phyloP scores from a whole-genome alignment of 2,113 vertebrate species.

The Helogale parvula region DNA sequence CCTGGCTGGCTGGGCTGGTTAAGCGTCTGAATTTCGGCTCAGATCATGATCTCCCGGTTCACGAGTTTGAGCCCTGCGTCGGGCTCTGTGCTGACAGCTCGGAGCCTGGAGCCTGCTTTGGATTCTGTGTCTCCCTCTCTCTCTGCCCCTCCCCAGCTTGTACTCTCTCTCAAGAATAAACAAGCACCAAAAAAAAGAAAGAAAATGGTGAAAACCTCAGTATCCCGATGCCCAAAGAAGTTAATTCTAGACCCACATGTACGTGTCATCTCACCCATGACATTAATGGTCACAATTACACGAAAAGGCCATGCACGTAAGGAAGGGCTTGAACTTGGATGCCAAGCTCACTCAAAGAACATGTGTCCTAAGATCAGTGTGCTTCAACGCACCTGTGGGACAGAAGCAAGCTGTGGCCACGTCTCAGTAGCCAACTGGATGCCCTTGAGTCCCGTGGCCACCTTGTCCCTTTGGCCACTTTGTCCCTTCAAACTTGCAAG shows the following conservation, averaged over 20 bases:
- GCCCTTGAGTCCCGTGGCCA: too few relatives aligned
- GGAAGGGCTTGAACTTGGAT: slow-evolving; percentile 47
- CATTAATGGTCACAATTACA: slow-evolving; percentile 58
- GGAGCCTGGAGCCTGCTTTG: too few relatives aligned
- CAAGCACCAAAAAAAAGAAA: neutral
- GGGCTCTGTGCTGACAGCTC: too few relatives aligned
- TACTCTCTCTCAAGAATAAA: too few relatives aligned
- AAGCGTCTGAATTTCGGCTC: too few relatives aligned
- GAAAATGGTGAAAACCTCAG: neutral
- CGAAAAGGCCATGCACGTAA: slow-evolving; percentile 43
- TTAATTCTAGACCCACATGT: neutral
- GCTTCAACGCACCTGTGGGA: neutral
- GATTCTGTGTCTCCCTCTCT: too few relatives aligned
- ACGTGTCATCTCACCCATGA: neutral
- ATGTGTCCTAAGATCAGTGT: neutral
- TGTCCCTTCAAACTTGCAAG: neutral
- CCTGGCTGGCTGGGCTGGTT: too few relatives aligned
- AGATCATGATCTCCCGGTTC: too few relatives aligned
- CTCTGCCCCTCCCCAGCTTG: too few relatives aligned
- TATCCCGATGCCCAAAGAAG: neutral
- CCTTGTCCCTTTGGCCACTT: too few relatives aligned
- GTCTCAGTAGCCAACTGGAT: neutral
- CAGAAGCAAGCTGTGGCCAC: neutral
- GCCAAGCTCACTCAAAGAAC: neutral
- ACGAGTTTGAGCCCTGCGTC: too few relatives aligned